Base-by-base conservation (phyloP, 2,797 vertebrate species). In the Gastrophryne carolinensis region DNA sequence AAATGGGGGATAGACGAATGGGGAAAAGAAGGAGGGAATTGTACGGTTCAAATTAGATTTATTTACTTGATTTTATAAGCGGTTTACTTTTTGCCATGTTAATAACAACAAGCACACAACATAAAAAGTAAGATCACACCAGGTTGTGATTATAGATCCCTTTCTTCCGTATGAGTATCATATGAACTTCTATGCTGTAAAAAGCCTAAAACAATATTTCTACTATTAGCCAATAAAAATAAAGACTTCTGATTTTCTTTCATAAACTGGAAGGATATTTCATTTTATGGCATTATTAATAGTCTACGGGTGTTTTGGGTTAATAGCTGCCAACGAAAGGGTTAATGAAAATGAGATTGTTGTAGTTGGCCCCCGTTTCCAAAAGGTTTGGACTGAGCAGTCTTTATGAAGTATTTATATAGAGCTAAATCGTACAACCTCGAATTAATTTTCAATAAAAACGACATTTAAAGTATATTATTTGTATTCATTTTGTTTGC, bases 181-280 rank as follows among this genome's bases (percentile, higher is more conserved):
- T 41, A 63, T 19, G 13, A 29, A 44, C 13, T n/a, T 63, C 21
- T 41, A 15, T 30, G 47, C 44, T n/a, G 34, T 53, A 62, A 72
- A 72, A 32, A 27, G 29, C n/a, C 54, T 47, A 60, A 34, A 60
- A 61, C 35, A 72, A 62, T 50, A 72, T 62, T 61, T 62, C 56
- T 37, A 37, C 57, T n/a, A 24, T 9, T 26, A 24, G 35, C 23
- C 12, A 60, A 61, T 72, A 61, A 50, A n/a, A 72, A 61, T 34
- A 10, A 7, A 72, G 52, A 37, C 27, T 61, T 62, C 21, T 37
- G 29, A 62, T 72, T 19, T 61, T 63, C 37, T 10, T 41, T 9
- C 2, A 29, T n/a, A 63, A 63, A 27, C n/a, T 58, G n/a, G 30
- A 56, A 41, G 19, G 13, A 11, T 29, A 30, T 58, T 70, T 58